These are phyloP conservation scores for Drepana arcuata DNA, from an alignment of 1,140 invertebrate species.

Conservation along the genomic window DNA sequence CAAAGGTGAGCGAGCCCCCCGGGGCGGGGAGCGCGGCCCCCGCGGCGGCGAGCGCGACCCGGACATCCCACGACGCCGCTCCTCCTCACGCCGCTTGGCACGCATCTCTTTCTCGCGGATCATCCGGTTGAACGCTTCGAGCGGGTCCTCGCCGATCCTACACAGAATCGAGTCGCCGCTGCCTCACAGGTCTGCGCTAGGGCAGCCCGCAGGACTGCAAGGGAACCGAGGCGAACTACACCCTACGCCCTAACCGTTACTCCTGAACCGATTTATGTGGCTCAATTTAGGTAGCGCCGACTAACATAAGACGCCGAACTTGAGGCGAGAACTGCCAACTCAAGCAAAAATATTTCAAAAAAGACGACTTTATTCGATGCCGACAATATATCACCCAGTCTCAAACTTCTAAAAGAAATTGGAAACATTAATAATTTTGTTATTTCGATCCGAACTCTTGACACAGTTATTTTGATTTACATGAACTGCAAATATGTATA, in stretches of 20 bases:
- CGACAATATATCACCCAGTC: not conserved
- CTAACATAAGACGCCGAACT: no score
- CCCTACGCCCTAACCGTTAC: no score
- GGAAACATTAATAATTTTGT: not conserved
- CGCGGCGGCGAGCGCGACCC: conserved; percentile 25
- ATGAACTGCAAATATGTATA: not conserved
- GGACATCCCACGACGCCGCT: conserved; percentile 68
- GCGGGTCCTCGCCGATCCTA: conserved; percentile 14
- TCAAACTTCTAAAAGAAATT: not conserved
- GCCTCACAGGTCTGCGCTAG: no score
- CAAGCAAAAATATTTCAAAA: no score
- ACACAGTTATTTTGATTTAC: not conserved
- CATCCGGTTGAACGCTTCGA: conserved; percentile 83
- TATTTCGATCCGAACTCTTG: not conserved
- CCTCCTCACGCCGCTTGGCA: conserved; percentile 76
- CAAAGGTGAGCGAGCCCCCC: conserved; percentile 30
- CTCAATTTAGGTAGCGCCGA: no score
- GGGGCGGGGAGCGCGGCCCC: conserved; percentile 30
- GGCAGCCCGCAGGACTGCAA: no score
- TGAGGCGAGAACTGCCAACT: no score
- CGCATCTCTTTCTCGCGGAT: conserved; percentile 87
- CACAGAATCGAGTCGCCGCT: no score
- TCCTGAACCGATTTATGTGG: not conserved
- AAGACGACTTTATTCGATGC: not conserved
- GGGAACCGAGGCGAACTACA: no score